Conservation (phyloP, 1,140 invertebrate genomes). For the Zaprionus gabonicus region DNA sequence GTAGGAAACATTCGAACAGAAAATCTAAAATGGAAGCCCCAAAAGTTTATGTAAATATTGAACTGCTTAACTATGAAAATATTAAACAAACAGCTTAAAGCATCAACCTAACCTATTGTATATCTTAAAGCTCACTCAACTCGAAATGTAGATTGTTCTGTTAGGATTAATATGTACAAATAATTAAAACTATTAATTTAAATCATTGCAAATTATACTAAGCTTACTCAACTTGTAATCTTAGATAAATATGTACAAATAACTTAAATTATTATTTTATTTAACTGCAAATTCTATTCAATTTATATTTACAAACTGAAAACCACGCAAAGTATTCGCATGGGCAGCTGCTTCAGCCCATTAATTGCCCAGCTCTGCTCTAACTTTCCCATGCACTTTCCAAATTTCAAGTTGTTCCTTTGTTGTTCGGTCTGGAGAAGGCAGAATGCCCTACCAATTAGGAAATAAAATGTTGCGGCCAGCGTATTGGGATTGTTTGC, state of each 20-base stretch:
- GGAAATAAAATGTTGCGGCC: constrained; percentile 23
- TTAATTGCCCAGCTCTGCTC: neutral
- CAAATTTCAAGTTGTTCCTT: neutral
- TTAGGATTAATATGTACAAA: no score
- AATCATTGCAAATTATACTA: no score
- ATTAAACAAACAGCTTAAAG: neutral
- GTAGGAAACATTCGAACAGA: no score
- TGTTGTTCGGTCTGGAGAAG: neutral
- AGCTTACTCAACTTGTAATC: no score
- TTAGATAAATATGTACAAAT: no score
- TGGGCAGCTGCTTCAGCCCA: neutral
- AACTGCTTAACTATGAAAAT: neutral
- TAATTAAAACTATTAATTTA: neutral
- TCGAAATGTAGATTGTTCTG: no score
- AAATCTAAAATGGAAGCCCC: no score
- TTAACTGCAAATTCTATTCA: neutral
- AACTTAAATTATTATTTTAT: neutral
- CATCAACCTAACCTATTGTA: no score
- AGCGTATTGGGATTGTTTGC: constrained; percentile 24
- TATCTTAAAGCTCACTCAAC: no score
- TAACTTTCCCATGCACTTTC: neutral
- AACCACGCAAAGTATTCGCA: neutral
- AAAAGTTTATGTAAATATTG: neutral
- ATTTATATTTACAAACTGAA: neutral
- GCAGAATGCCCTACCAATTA: constrained; percentile 1